These are phyloP conservation scores for Neodiprion fabricii DNA, from an alignment of 1,140 invertebrate genomes.

Conservation along the genomic window DNA sequence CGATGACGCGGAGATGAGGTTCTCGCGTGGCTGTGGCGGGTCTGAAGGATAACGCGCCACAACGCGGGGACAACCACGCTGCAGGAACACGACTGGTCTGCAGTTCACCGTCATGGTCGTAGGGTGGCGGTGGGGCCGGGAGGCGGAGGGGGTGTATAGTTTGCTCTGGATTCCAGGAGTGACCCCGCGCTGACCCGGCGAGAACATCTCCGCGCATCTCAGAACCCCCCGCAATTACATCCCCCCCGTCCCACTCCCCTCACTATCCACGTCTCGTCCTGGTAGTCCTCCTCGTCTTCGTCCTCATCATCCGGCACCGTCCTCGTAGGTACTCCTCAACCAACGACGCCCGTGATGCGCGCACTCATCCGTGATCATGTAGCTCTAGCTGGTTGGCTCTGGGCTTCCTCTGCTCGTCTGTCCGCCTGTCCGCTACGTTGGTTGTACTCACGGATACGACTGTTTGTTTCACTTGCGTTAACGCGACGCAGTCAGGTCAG, in stretches of 20 bases:
- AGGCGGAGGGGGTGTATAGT: constrained; percentile 50
- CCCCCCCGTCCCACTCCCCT: constrained; percentile 26
- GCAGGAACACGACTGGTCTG: constrained; percentile 25
- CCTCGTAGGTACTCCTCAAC: constrained; percentile 21
- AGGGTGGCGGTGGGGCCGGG: constrained; percentile 21
- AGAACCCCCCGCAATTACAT: constrained; percentile 49
- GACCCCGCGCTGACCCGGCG: constrained; percentile 59
- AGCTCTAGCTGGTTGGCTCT: too few relatives aligned
- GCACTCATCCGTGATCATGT: not conserved
- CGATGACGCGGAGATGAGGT: constrained; percentile 47
- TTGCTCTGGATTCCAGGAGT: constrained; percentile 63
- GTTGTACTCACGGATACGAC: too few relatives aligned
- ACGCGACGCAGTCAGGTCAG: too few relatives aligned
- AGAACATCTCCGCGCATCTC: constrained; percentile 58
- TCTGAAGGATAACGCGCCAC: constrained; percentile 12
- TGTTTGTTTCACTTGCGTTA: too few relatives aligned
- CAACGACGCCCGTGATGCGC: constrained; percentile 15
- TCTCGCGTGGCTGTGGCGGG: constrained; percentile 35
- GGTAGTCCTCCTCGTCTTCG: constrained; percentile 18
- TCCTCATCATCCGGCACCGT: not conserved
- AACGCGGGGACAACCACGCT: not conserved
- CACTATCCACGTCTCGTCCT: constrained; percentile 20
- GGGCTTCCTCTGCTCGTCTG: too few relatives aligned
- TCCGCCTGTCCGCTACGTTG: too few relatives aligned
- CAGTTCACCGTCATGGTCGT: constrained; percentile 16